Percentiles rank a stretch among this genome's conserved stretches.
These are phyloP conservation scores for Muscicapa comitata DNA, from an alignment of 2,797 vertebrate genomes.

Conservation along the genomic window DNA sequence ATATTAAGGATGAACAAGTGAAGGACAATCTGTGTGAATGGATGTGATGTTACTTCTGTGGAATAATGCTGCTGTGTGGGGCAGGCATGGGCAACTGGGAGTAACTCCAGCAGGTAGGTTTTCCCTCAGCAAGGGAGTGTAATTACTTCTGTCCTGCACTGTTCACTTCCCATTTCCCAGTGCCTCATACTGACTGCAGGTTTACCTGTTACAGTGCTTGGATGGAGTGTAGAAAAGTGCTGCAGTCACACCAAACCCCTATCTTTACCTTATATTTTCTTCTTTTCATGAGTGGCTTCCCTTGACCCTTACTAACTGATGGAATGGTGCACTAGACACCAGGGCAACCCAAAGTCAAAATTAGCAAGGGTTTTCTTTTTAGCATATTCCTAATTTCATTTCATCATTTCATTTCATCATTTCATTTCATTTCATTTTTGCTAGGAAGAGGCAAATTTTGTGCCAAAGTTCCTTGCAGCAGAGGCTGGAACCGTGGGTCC, in stretches of 20 bases:
- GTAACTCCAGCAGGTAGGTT: neutral
- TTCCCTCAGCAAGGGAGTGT: neutral
- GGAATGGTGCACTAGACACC: neutral
- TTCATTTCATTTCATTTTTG: neutral
- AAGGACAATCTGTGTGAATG: neutral
- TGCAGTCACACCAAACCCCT: neutral
- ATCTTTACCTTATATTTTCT: neutral
- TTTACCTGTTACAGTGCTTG: neutral
- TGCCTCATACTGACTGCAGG: neutral
- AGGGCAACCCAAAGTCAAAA: neutral
- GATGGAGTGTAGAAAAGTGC: neutral
- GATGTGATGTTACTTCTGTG: neutral
- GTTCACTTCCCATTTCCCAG: neutral
- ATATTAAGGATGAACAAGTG: neutral
- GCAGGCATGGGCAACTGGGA: neutral
- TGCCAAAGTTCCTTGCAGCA: rapidly evolving
- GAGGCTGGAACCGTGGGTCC: rapidly evolving
- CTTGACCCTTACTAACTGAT: neutral
- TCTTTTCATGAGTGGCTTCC: neutral
- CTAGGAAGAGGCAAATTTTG: neutral
- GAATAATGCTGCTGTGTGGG: neutral
- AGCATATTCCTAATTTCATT: neutral
- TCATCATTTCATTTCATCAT: too few species aligned
- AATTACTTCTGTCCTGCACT: neutral
- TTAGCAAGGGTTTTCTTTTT: neutral